Base-by-base conservation (phyloP, 2,888 invertebrate genomes). In the Hoplodrina blanda region DNA sequence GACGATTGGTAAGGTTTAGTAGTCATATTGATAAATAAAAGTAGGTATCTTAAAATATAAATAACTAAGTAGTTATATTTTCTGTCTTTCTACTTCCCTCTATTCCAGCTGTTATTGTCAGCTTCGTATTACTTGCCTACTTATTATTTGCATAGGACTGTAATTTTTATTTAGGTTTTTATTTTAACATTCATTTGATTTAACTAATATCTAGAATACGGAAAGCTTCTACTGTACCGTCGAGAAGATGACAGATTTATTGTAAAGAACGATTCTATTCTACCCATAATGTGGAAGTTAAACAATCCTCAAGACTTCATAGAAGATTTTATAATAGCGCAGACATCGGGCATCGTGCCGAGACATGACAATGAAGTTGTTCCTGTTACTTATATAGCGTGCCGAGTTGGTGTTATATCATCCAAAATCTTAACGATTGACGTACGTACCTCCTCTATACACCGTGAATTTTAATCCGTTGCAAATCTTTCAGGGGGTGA, bases 251-350 rank as follows among this genome's bases (percentile, higher is more conserved):
- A 95, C 72, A 92, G 91, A 71, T 90, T 97, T 55, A 96, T 92
- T 57, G 90, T 97, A 30, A 95, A 92, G 67, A 97, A 97, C 84
- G 95, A 96, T 83, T 96, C 97, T 0, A 93, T 96, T 46, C 87
- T 97, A 59, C 92, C 96, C 17, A 88, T 97, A 57, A 94, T 93
- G 88, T 97, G 97, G 97, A 91, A 92, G 84, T 92, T 97, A 80
- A 87, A 90, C 50, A 95, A 95, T 76, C 77, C 91, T 1, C 84
- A 91, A 11, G 94, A 95, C 33, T 91, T 94, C 33, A 76, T 91
- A 8, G 94, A 95, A 78, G 93, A 96, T 80, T 96, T 96, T 80
- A 94, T 94, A 76, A 93, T 96, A 82, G 88, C 92, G 1, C 89
- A 92, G 64, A 91, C 90, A 7, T 88, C 90, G 11, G 96, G 96